A percentile compares a stretch with the other conserved stretches of the same genome.
These are phyloP conservation scores for Pandion haliaetus DNA, from an alignment of 2,113 vertebrate genomes.

Conservation along the genomic window DNA sequence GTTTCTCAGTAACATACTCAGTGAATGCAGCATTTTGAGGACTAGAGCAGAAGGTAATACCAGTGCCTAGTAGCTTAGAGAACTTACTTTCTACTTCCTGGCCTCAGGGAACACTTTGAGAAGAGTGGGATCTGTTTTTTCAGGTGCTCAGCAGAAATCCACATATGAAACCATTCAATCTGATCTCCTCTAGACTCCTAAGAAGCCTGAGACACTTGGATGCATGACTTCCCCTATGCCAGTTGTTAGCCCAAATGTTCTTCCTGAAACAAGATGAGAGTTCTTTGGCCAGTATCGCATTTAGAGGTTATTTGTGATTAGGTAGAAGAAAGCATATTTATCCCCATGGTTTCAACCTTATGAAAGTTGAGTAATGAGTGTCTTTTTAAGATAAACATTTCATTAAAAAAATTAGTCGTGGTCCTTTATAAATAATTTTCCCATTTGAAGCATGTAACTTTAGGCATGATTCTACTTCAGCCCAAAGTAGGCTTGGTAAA, in stretches of 20 bases:
- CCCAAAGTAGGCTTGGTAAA: background rate
- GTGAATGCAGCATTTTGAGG: background rate
- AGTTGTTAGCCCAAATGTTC: background rate
- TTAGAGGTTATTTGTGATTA: background rate
- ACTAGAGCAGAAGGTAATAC: background rate
- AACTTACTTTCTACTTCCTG: background rate
- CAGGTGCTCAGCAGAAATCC: background rate
- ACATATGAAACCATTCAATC: background rate
- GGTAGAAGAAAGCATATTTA: background rate
- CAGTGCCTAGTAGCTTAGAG: background rate
- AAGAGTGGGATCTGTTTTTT: background rate
- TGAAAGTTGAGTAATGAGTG: background rate
- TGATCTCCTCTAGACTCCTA: background rate
- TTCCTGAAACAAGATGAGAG: background rate
- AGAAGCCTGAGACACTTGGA: background rate
- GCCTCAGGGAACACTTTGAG: background rate
- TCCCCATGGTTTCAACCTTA: background rate
- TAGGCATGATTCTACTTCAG: background rate
- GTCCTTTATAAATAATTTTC: background rate
- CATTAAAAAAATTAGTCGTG: background rate
- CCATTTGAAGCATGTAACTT: background rate
- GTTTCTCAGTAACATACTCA: background rate
- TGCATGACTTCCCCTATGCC: fast-evolving
- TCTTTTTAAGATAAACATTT: background rate
- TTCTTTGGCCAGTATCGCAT: background rate